Evolutionary conservation across 1,140 invertebrate species (phyloP).

Genomic region (Saccostrea cuccullata): DNA sequence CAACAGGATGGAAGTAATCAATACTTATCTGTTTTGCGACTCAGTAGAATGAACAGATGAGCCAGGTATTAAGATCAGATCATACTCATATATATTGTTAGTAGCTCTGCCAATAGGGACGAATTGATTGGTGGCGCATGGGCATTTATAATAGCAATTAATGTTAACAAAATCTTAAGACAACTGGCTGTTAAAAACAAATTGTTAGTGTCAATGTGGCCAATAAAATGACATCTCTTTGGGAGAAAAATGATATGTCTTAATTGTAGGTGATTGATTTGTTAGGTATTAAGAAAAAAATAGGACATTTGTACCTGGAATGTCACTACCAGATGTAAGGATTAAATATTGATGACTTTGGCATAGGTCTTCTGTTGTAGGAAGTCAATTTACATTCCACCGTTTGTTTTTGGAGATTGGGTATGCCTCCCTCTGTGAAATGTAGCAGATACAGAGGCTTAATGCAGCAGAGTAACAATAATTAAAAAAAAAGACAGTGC

Average conservation of each 20-base stretch:
- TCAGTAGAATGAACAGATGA: neutral
- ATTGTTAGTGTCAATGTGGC: no score
- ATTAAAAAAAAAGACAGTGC: neutral
- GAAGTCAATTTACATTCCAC: slow-evolving; percentile 3
- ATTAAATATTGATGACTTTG: slow-evolving; percentile 18
- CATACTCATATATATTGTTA: no score
- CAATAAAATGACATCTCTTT: no score
- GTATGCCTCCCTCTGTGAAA: slow-evolving; percentile 6
- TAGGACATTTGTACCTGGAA: neutral
- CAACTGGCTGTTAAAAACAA: no score
- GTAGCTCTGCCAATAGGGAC: no score
- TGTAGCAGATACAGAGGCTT: neutral
- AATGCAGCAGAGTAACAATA: neutral
- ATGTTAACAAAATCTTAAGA: no score
- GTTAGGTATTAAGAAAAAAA: no score
- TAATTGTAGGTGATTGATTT: no score
- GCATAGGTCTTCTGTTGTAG: neutral
- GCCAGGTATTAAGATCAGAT: no score
- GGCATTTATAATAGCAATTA: no score
- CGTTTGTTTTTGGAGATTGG: neutral
- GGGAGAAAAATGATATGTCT: no score
- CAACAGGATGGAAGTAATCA: neutral
- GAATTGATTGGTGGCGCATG: no score
- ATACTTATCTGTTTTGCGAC: slow-evolving; percentile 1
- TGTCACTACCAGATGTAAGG: neutral